Conservation (phyloP, 2,888 invertebrate genomes). For the Gymnocheta viridis region DNA sequence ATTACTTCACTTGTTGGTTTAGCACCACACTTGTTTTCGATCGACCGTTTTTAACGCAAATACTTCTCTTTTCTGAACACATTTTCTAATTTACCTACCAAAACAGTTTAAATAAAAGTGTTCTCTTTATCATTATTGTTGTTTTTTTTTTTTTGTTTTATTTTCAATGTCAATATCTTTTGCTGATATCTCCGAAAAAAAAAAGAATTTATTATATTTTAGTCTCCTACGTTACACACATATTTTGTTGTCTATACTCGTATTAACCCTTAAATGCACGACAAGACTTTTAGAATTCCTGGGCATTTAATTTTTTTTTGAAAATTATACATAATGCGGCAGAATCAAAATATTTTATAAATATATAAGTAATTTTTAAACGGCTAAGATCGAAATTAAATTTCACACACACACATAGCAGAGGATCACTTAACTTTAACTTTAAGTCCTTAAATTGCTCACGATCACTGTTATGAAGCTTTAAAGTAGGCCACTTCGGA, state of each 20-base stretch:
- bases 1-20: background rate
- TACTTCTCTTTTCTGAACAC: slow-evolving; percentile 39
- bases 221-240: background rate
- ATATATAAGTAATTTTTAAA: too few species aligned
- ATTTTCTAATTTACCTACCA: slow-evolving; percentile 35
- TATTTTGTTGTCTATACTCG: background rate
- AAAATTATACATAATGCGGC: too few species aligned
- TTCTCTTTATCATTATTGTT: slow-evolving; percentile 28
- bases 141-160: slow-evolving; percentile 5
- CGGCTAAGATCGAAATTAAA: too few species aligned
- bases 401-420: too few species aligned
- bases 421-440: too few species aligned
- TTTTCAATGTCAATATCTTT: slow-evolving; percentile 65
- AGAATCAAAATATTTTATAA: too few species aligned
- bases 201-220: background rate
- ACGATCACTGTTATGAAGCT: too few species aligned
- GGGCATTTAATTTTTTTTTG: too few species aligned
- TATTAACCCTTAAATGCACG: slow-evolving; percentile 31
- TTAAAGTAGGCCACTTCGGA: too few species aligned
- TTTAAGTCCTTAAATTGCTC: too few species aligned
- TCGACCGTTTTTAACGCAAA: slow-evolving; percentile 48
- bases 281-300: too few species aligned
- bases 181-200: slow-evolving; percentile 44
- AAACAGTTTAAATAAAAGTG: slow-evolving; percentile 37
- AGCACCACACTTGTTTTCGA: slow-evolving; percentile 40